Base-by-base conservation (phyloP, 1,140 invertebrate genomes). In the Phymorhynchus buccinoides region DNA sequence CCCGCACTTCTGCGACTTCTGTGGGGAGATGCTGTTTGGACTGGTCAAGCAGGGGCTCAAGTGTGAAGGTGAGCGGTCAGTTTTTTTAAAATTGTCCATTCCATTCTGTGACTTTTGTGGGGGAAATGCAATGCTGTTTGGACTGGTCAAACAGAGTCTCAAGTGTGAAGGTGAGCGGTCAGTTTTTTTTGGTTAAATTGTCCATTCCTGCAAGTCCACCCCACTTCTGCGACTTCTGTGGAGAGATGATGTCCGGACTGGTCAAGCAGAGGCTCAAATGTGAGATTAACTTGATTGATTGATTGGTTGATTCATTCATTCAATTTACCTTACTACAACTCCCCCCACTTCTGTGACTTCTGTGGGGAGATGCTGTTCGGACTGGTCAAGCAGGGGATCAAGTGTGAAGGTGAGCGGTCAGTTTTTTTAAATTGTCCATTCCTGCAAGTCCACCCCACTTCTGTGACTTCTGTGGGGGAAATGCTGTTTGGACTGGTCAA, bases 291-390 rank as follows among this genome's bases (percentile, higher is more conserved):
- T n/a, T n/a, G n/a, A n/a, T n/a, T n/a, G n/a, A n/a, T n/a, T n/a
- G n/a, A n/a, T n/a, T n/a, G n/a, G n/a, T n/a, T n/a, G n/a, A n/a
- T n/a, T n/a, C n/a, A n/a, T n/a, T n/a, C n/a, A n/a, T n/a, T 56
- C 52, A 12, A 56, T 56, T 56, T 27, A n/a, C n/a, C n/a, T n/a
- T n/a, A n/a, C 71, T 75, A 75, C 71, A 75, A 75, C 32, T 75
- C 71, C 6, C 71, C 99, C 77, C 99, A 99, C 84, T 99, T 99
- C 95, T 94, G 93, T 89, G 98, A 99, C 95, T 99, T 99, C 95
- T 99, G 99, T 94, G 98, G 98, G 27, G 98, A 99, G 95, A 99
- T 99, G 97, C 95, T 99, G 1, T 99, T 99, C 94, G 99, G 99
- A 12, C 95, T 99, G 81, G 98, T 99, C 71, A 95, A 98, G 84